Evolutionary conservation across 2,113 vertebrate species (phyloP).

Genomic region (Chelonoidis abingdonii): DNA sequence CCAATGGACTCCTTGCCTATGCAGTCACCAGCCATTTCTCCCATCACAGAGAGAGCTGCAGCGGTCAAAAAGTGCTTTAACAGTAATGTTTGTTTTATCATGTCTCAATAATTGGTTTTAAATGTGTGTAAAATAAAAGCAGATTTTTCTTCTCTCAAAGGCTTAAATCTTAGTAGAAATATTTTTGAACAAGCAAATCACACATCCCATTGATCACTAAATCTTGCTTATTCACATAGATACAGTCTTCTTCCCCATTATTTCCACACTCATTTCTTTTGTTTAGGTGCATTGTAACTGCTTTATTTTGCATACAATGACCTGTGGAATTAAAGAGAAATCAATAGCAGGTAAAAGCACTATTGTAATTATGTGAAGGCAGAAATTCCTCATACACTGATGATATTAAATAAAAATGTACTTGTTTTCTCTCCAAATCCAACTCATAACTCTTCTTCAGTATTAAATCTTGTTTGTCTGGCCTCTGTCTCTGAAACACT

Average conservation of each 20-base stretch:
- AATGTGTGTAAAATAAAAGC: slow-evolving; percentile 41
- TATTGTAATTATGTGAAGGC: background rate
- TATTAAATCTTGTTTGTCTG: slow-evolving; percentile 52
- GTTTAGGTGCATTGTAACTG: background rate
- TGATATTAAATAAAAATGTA: slow-evolving; percentile 31
- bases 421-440: background rate
- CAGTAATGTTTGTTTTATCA: slow-evolving; percentile 25
- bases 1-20: background rate
- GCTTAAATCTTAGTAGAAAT: background rate
- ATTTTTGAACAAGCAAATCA: background rate
- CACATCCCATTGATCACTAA: background rate
- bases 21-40: background rate
- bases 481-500: slow-evolving; percentile 22
- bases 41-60: background rate
- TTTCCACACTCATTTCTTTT: slow-evolving; percentile 12
- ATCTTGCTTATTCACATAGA: background rate
- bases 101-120: slow-evolving; percentile 39
- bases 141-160: background rate
- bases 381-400: slow-evolving; percentile 34
- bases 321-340: background rate
- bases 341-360: background rate
- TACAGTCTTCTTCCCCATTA: background rate
- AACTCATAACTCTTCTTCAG: slow-evolving; percentile 1
- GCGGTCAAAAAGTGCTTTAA: background rate
- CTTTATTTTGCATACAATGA: background rate